Base-by-base conservation (phyloP, 2,888 invertebrate species). In the Brachyopa scutellaris region DNA sequence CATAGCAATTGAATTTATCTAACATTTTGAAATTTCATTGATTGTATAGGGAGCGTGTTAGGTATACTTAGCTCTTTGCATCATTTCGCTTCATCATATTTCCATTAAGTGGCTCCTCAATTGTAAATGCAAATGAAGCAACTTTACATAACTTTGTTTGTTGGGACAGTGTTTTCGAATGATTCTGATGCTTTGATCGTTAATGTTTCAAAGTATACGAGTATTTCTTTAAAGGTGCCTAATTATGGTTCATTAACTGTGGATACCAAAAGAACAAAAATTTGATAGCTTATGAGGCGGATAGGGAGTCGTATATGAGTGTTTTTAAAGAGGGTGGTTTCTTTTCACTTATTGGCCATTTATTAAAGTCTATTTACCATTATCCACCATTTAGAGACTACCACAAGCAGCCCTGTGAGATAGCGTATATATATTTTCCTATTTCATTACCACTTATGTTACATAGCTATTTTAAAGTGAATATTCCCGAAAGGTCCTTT, bases 111-210 rank as follows among this genome's bases (percentile, higher is more conserved):
- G 51, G 51, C 17, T 17, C 51, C n/a, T n/a, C n/a, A 33, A 55
- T 23, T 36, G 33, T 38, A 13, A 40, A 57, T 57, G 57, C 15
- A 23, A 57, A 57, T 38, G 57, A 57, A 26, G 2, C 40, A 26
- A 23, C n/a, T 57, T 57, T 57, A 26, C 26, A 26, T 57, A 57
- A 57, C 15, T 57, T 36, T n/a, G n/a, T n/a, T n/a, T 40, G n/a
- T 49, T 49, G 2, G 29, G 26, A 13, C 13, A 9, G 7, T 9
- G 13, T 38, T 57, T 8, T 23, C n/a, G 23, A 26, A 29, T 45
- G 31, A n/a, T n/a, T n/a, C 8, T 19, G 29, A 13, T 29, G 29
- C 59, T 59, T 45, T 59, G 59, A 59, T 45, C 40, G 26, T 8
- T 17, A 40, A 26, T 57, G 40, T 11, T 57, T 40, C 38, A 15